Base-by-base conservation (phyloP, 2,113 vertebrate genomes). In the Ictidomys tridecemlineatus region DNA sequence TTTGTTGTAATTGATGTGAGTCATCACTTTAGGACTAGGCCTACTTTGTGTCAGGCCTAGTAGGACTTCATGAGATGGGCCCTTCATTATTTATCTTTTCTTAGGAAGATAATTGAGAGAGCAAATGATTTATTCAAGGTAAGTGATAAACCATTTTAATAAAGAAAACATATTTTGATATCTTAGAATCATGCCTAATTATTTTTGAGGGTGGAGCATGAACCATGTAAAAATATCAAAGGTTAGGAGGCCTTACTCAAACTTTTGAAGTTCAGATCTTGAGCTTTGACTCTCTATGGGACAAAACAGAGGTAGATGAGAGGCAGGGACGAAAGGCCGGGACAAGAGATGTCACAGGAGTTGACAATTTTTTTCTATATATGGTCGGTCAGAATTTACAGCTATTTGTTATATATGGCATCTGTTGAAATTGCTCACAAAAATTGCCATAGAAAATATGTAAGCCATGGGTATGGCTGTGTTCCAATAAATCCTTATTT, bases 401-500 rank as follows among this genome's bases (percentile, higher is more conserved):
- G 79, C 69, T 82, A 82, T 76, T 58, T 48, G 70, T 67, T 28
- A 70, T 65, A 61, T 39, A 70, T 73, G 93, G 12, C 87, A 30
- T 87, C 53, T 88, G 63, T 53, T 9, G 42, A 74, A 89, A 88
- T 48, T 11, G 42, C 73, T 88, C 53, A 61, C 10, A 3, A 48
- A 88, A 74, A 80, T 8, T 28, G 26, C 34, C 42, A 65, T 51
- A 73, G 65, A 32, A 51, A 82, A 89, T 70, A 45, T 13, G 17
- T 76, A 87, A 76, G n/a, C 34, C 73, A 18, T 72, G 84, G 48
- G 32, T 91, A 58, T 70, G 58, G 84, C 67, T 76, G 32, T 48
- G 61, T 93, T 88, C 72, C 78, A 87, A 8, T 67, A 88, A 88
- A 85, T 77, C 42, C 82, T 79, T 30, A 79, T 85, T 91, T 85